These are phyloP conservation scores for Rhipidura dahli DNA, from an alignment of 2,113 vertebrate genomes.

Conservation along the genomic window DNA sequence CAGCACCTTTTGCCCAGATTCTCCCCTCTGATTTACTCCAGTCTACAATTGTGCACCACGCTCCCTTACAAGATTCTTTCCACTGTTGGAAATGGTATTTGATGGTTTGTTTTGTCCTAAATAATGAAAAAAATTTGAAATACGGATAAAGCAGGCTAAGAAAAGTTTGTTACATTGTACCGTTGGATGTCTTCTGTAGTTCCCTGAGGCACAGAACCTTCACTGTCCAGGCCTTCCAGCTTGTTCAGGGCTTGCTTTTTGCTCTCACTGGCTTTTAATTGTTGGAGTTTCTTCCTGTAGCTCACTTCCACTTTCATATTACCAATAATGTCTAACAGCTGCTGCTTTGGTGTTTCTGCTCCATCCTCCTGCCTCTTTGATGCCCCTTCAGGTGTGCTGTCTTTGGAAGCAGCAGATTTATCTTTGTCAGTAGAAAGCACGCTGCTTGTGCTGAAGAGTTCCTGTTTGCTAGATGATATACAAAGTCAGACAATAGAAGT, in stretches of 20 bases:
- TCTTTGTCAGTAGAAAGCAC: conserved; percentile 26
- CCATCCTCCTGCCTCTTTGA: neutral
- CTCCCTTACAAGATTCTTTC: neutral
- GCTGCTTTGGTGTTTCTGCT: conserved; percentile 67
- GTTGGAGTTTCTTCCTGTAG: conserved; percentile 69
- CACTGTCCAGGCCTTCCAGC: conserved; percentile 19
- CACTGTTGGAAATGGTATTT: neutral
- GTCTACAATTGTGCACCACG: neutral
- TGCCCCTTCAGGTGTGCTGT: neutral
- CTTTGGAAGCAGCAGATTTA: neutral
- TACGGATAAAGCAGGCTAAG: neutral
- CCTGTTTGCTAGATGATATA: conserved; percentile 29
- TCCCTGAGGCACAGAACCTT: conserved; percentile 63
- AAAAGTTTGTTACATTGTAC: conserved; percentile 63
- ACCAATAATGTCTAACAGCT: conserved; percentile 79
- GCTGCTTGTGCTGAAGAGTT: conserved; percentile 46
- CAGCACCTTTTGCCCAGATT: neutral
- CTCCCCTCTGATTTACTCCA: neutral
- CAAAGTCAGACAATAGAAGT: neutral
- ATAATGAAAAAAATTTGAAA: neutral
- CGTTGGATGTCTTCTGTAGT: conserved; percentile 50
- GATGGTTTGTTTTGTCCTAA: neutral
- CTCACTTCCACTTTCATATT: conserved; percentile 87
- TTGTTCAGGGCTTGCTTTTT: neutral
- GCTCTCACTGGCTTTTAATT: conserved; percentile 30